A percentile compares a stretch with the other conserved stretches of the same genome.
These are phyloP conservation scores for Crotophaga sulcirostris DNA, from an alignment of 2,113 vertebrate species.

Conservation along the genomic window DNA sequence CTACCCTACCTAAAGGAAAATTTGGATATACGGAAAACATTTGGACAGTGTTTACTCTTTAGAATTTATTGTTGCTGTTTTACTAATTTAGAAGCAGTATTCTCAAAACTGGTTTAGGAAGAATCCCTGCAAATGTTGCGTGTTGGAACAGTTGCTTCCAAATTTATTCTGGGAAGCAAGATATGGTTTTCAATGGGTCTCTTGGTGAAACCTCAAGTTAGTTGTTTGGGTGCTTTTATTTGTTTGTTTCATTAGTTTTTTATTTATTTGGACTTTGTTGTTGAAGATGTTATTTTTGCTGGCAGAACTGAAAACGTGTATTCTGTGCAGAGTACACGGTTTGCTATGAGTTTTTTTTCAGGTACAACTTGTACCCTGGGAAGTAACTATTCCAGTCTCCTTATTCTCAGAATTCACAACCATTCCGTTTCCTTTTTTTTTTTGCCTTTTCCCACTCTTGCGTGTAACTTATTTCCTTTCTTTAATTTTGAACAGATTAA, in stretches of 20 bases:
- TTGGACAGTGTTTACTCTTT: background rate
- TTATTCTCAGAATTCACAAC: background rate
- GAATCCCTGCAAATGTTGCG: background rate
- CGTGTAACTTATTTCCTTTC: background rate
- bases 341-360: background rate
- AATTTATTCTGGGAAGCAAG: background rate
- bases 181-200: fast-evolving
- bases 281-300: background rate
- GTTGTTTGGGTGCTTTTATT: background rate
- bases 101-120: background rate
- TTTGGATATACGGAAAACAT: background rate
- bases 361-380: background rate
- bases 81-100: background rate
- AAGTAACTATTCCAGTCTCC: background rate
- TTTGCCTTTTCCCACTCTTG: background rate
- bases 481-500: background rate
- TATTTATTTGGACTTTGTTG: background rate
- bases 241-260: background rate
- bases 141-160: background rate
- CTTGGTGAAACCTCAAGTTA: background rate
- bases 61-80: background rate
- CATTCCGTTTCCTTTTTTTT: background rate
- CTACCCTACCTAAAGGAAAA: background rate
- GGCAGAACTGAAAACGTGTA: background rate
- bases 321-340: background rate